Percentiles rank a stretch among this genome's conserved stretches.
Evolutionary conservation across 1,140 invertebrate genomes (phyloP).

Genomic region (Portunus trituberculatus): DNA sequence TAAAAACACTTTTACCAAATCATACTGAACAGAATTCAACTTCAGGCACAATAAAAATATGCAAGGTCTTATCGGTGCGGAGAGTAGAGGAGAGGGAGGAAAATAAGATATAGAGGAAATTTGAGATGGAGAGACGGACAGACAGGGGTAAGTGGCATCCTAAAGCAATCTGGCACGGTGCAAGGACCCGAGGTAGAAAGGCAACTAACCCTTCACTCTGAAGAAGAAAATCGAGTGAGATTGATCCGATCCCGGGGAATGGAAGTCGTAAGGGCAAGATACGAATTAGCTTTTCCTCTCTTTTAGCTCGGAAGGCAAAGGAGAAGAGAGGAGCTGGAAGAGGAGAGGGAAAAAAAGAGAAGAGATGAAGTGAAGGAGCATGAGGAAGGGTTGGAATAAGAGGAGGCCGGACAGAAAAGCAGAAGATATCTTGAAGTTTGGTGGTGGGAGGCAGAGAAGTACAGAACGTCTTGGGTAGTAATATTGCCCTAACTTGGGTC

Average conservation of each 20-base stretch:
- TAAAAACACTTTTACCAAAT: not conserved
- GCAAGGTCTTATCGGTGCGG: not conserved
- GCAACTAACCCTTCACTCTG: not conserved
- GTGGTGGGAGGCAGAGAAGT: not conserved
- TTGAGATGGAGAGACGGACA: not conserved
- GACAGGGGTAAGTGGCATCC: not conserved
- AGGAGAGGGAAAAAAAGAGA: not conserved
- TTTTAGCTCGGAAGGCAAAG: not conserved
- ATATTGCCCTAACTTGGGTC: not conserved
- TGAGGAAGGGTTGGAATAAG: not conserved
- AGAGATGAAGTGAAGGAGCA: not conserved
- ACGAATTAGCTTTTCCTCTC: not conserved
- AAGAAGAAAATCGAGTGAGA: not conserved
- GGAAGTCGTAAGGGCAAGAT: not conserved
- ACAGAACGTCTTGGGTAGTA: not conserved
- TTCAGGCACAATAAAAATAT: not conserved
- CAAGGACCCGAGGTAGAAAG: not conserved
- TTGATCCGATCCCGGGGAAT: not conserved
- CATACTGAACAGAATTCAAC: not conserved
- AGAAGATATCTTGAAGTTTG: not conserved
- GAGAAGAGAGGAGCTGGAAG: not conserved
- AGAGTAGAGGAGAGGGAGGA: not conserved
- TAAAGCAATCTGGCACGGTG: not conserved
- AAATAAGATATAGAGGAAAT: not conserved
- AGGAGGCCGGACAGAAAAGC: not conserved